phyloP scores from a whole-genome alignment of 2,888 invertebrate species.

The Acanthosepion lycidas region DNA sequence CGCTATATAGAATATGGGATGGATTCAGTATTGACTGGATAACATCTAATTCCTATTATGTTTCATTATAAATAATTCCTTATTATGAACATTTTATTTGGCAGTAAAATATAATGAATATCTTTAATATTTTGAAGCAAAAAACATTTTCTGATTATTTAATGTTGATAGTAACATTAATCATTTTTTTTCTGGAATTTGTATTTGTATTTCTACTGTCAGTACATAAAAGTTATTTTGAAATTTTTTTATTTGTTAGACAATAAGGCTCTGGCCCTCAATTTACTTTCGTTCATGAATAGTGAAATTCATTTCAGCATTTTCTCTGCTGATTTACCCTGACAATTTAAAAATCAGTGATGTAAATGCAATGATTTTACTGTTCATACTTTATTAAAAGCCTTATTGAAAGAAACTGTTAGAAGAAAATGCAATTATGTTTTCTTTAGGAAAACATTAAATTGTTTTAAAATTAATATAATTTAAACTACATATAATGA shows the following conservation, averaged over 20 bases:
- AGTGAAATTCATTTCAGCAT: neutral
- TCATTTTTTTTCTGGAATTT: neutral
- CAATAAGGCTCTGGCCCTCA: neutral
- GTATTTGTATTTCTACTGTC: neutral
- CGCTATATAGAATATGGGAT: constrained; percentile 39
- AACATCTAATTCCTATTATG: constrained; percentile 13
- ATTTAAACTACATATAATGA: neutral
- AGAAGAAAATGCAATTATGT: neutral
- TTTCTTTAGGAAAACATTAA: neutral
- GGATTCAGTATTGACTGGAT: neutral
- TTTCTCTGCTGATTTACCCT: neutral
- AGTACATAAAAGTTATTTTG: neutral
- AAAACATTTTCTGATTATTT: no score
- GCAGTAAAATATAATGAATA: neutral
- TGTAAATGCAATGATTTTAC: neutral
- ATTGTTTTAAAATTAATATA: neutral
- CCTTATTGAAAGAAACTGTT: neutral
- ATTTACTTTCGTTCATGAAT: neutral
- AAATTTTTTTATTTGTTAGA: neutral
- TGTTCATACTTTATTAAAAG: neutral
- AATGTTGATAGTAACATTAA: neutral
- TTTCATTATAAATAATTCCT: neutral
- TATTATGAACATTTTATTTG: neutral
- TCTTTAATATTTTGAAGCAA: neutral
- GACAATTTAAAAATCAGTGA: constrained; percentile 33